Base-by-base conservation (phyloP, 2,888 invertebrate genomes). In the Cacoxenus indagator region DNA sequence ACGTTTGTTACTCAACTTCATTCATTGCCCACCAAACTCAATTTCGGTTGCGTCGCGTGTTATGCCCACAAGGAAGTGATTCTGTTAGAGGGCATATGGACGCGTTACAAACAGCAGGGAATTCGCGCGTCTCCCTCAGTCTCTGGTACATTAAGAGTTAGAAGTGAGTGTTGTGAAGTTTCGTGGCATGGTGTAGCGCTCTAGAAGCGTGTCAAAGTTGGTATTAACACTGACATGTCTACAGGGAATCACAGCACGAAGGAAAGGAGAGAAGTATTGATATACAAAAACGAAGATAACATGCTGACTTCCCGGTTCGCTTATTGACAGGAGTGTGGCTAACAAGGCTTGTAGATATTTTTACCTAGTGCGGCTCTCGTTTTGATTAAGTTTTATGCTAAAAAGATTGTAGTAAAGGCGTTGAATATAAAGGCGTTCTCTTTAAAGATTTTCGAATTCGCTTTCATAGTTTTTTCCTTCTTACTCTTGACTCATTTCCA, bases 201-300 rank as follows among this genome's bases (percentile, higher is more conserved):
- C 37, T 45, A 62, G 61, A 69, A 81, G 80, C 82, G 83, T 83
- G 85, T 80, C 85, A 85, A 77, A 73, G 84, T 78, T 81, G 79
- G 81, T 78, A 82, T 84, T 82, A 82, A 79, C 78, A 81, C 77
- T 83, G 83, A 84, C 82, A 84, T 82, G 78, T 79, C 85, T 83
- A 76, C 68, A 76, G 82, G 84, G 82, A 80, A 31, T 37, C 22
- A 22, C 51, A 51, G 22, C n/a, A 48, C 46, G 19, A 48, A 51
- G 22, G 22, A 51, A 51, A 17, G 51, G 51, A 51, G 22, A 17
- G 19, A 51, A 51, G 51, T 22, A 51, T 37, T 51, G 22, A 51
- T 22, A 51, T 51, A 51, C 9, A 8, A 48, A 51, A 22, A 51
- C 45, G 45, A 43, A 11, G n/a, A 43, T 3, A 17, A 51, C 0